Base-by-base conservation (phyloP, 2,113 vertebrate genomes). In the Tympanuchus pallidicinctus region DNA sequence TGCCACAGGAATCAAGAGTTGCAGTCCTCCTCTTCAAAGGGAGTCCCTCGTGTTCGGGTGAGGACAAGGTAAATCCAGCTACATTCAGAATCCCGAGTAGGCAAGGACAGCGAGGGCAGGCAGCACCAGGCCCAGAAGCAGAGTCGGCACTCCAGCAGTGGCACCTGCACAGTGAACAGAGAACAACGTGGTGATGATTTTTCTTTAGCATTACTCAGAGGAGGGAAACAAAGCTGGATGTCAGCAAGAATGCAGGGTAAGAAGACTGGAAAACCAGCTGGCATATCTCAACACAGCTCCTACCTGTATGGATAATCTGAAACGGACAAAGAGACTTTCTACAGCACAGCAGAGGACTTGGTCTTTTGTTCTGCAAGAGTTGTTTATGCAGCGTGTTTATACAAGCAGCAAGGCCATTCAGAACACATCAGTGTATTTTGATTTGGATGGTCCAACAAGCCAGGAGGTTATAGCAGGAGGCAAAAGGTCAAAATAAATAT, bases 51-150 rank as follows among this genome's bases (percentile, higher is more conserved):
- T 97, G 96, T 96, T 76, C 91, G 94, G 92, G 40, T 82, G 96
- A 98, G 98, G 97, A 97, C 75, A 95, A 96, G 91, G 92, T 92
- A 90, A 96, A 97, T 95, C 97, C 96, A 89, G 97, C 95, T 98
- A 99, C 98, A 99, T 98, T 99, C 98, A 99, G 97, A 99, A 98
- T 97, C 98, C 98, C 94, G 98, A 97, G 96, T 97, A 98, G 95
- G 98, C 78, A 38, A 99, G 90, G 75, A 97, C 96, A 95, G 97
- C 91, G 80, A 99, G 93, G 92, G 98, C 92, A 95, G 99, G 97
- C 88, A 98, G 93, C 93, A 98, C 89, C 16, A 98, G 83, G 83
- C 98, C 95, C 63, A 98, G 95, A 63, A 97, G 91, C 95, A 97
- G 92, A 59, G 96, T 95, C 3, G 92, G 97, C 22, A 97, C 92